Conservation (phyloP, 1,140 invertebrate genomes). For the Hypsibius dujardini region DNA sequence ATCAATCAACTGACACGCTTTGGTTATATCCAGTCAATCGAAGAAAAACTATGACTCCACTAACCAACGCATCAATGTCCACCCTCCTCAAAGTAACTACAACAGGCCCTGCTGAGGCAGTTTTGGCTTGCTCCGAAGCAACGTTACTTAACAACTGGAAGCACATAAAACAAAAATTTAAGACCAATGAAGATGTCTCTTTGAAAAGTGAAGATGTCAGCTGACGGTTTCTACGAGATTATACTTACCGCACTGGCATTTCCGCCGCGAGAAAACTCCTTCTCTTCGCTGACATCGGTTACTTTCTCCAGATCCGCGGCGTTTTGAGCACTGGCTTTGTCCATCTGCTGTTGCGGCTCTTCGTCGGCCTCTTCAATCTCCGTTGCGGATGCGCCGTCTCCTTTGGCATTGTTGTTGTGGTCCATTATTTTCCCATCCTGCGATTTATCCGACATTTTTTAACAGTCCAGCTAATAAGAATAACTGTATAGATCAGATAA, state of each 20-base stretch:
- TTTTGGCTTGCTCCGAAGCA: slow-evolving; percentile 16
- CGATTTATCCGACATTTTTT: neutral
- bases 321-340: slow-evolving; percentile 19
- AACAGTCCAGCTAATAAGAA: neutral
- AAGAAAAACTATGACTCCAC: neutral
- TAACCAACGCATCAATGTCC: slow-evolving; percentile 7
- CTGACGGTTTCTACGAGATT: slow-evolving; percentile 19
- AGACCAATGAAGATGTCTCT: slow-evolving; percentile 7
- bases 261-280: slow-evolving; percentile 8
- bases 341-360: slow-evolving; percentile 23
- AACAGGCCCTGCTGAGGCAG: neutral
- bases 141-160: slow-evolving; percentile 6
- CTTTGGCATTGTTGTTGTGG: neutral
- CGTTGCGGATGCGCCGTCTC: neutral
- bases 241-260: slow-evolving; percentile 12
- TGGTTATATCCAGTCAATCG: neutral
- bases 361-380: slow-evolving; percentile 21
- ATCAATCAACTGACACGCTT: no score
- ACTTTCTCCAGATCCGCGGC: slow-evolving; percentile 13
- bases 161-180: slow-evolving; percentile 8
- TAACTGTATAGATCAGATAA: neutral
- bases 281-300: slow-evolving; percentile 4
- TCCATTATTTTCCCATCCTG: neutral
- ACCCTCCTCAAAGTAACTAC: slow-evolving; percentile 1
- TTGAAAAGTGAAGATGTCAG: slow-evolving; percentile 17